Evolutionary conservation across 2,888 invertebrate genomes (phyloP).

Genomic region (Thymelicus sylvestris): DNA sequence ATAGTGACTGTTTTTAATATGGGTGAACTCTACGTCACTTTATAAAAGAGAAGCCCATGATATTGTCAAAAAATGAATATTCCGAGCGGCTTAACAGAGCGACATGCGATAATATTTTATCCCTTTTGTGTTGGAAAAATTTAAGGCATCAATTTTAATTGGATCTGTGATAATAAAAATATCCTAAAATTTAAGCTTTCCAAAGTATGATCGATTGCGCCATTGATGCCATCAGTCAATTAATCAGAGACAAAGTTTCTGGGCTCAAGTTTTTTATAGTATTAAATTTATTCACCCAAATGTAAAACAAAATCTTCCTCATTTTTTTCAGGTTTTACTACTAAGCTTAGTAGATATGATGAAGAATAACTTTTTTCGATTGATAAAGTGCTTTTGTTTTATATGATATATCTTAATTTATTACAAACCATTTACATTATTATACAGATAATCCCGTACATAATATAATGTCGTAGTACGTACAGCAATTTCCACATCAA

Average conservation of each 20-base stretch:
- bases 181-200: conserved; percentile 37
- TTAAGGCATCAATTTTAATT: conserved; percentile 35
- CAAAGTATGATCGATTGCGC: conserved; percentile 35
- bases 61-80: conserved; percentile 23
- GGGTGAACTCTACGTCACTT: background rate
- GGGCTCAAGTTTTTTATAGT: background rate
- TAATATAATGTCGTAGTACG: too few relatives aligned
- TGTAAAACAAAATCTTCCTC: background rate
- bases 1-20: background rate
- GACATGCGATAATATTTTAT: conserved; percentile 29
- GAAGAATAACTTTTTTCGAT: too few relatives aligned
- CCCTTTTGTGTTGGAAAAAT: conserved; percentile 25
- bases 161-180: conserved; percentile 29
- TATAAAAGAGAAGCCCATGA: background rate
- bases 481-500: too few relatives aligned
- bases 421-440: too few relatives aligned
- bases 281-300: background rate
- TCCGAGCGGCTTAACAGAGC: conserved; percentile 13
- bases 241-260: conserved; percentile 27
- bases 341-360: too few relatives aligned
- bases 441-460: too few relatives aligned
- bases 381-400: too few relatives aligned
- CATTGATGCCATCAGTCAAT: conserved; percentile 33
- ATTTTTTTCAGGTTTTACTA: too few relatives aligned
- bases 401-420: too few relatives aligned